Evolutionary conservation across 2,888 invertebrate genomes (phyloP).

Genomic region (Teleiodes luculella): DNA sequence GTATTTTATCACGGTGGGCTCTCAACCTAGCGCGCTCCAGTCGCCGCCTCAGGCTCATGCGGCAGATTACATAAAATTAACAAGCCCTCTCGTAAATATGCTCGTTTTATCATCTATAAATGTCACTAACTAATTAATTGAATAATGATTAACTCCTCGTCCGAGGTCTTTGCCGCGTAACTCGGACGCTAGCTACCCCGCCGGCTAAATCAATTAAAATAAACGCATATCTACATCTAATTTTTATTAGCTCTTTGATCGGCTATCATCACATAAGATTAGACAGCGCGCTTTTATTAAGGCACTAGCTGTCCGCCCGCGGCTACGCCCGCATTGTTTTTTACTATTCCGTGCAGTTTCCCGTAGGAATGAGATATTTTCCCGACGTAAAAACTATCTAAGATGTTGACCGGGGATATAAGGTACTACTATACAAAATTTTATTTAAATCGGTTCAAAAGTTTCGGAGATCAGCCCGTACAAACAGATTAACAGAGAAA

Average conservation of each 20-base stretch:
- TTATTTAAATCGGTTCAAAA: no score
- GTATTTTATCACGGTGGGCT: no score
- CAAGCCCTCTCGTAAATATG: constrained; percentile 68
- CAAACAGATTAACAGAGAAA: no score
- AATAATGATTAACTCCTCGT: constrained; percentile 67
- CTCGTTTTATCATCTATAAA: constrained; percentile 74
- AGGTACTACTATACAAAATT: no score
- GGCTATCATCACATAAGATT: neutral
- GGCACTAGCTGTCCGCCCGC: no score
- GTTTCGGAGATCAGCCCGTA: no score
- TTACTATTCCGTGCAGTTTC: no score
- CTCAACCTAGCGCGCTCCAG: no score
- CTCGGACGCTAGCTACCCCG: constrained; percentile 44
- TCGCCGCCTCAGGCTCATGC: constrained; percentile 45
- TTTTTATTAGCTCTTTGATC: neutral
- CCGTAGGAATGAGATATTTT: no score
- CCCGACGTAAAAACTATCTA: no score
- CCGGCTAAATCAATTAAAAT: constrained; percentile 20
- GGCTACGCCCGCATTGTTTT: no score
- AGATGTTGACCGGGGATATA: no score
- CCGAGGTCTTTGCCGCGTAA: constrained; percentile 41
- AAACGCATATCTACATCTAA: neutral
- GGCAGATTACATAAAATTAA: constrained; percentile 73
- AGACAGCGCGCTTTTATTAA: neutral
- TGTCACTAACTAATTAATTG: constrained; percentile 76